Conservation (phyloP, 1,140 invertebrate species). For the Phymorhynchus buccinoides region DNA sequence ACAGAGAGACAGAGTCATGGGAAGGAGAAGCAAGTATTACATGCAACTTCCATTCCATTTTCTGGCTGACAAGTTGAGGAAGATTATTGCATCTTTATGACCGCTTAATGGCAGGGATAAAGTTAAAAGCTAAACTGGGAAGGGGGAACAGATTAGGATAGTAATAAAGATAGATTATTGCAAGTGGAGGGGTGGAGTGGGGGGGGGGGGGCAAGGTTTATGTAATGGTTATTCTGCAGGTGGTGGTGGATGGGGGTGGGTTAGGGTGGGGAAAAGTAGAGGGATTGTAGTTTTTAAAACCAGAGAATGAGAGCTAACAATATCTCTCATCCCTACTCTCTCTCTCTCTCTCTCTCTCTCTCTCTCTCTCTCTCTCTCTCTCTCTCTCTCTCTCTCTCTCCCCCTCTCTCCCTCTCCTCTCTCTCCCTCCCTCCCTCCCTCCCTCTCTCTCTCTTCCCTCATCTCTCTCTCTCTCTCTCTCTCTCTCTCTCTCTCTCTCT, state of each 20-base stretch:
- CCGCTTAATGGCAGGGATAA: too few relatives aligned
- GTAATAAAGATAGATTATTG: too few relatives aligned
- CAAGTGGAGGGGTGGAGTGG: background rate
- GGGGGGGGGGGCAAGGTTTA: background rate
- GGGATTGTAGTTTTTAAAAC: background rate
- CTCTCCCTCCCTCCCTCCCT: background rate
- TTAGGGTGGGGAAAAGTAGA: too few relatives aligned
- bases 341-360: slow-evolving; percentile 10
- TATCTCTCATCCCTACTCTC: background rate
- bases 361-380: slow-evolving; percentile 19
- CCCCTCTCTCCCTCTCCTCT: too few relatives aligned
- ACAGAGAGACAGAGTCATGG: background rate
- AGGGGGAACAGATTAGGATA: too few relatives aligned
- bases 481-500: background rate
- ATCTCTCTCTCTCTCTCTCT: background rate
- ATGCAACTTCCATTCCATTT: background rate
- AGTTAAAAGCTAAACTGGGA: too few relatives aligned
- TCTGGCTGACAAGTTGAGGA: too few relatives aligned
- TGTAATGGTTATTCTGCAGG: background rate
- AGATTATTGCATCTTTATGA: too few relatives aligned
- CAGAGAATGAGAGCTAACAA: too few relatives aligned
- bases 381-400: background rate
- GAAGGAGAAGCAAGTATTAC: background rate
- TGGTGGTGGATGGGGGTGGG: background rate
- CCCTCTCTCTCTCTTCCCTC: background rate